These are phyloP conservation scores for Graptemys geographica DNA, from an alignment of 2,797 vertebrate species.

Conservation along the genomic window DNA sequence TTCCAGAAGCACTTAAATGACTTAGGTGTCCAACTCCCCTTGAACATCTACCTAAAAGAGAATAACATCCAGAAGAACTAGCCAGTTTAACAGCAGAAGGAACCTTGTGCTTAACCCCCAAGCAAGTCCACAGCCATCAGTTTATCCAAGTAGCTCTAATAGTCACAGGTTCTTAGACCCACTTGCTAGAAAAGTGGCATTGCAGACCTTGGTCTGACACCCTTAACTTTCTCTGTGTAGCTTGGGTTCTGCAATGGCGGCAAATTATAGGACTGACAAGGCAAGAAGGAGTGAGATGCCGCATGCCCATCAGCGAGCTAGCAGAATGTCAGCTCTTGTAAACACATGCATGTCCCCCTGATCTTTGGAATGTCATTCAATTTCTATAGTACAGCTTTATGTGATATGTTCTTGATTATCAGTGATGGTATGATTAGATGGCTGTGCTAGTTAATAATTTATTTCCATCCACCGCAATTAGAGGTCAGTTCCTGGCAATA, in stretches of 20 bases:
- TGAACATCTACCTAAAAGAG: background rate
- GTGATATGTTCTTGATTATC: background rate
- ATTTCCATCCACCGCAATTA: background rate
- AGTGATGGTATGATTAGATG: background rate
- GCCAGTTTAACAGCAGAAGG: background rate
- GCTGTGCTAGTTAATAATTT: conserved; percentile 72
- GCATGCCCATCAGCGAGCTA: background rate
- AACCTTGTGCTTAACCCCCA: background rate
- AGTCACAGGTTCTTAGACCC: background rate
- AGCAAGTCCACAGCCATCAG: background rate
- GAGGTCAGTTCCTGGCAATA: background rate
- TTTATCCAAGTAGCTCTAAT: background rate
- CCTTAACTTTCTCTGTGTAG: background rate
- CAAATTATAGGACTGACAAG: conserved; percentile 19
- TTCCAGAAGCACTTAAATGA: background rate
- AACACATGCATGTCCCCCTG: background rate
- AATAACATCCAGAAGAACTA: background rate
- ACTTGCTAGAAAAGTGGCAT: background rate
- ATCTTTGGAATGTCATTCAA: conserved; percentile 49
- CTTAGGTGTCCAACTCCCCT: background rate
- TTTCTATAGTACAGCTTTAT: background rate
- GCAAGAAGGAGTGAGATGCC: background rate
- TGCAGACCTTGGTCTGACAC: background rate
- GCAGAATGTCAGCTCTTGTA: background rate
- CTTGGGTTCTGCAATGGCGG: background rate